Evolutionary conservation across 2,113 vertebrate species (phyloP).

Genomic region (Pterocles burchelli): DNA sequence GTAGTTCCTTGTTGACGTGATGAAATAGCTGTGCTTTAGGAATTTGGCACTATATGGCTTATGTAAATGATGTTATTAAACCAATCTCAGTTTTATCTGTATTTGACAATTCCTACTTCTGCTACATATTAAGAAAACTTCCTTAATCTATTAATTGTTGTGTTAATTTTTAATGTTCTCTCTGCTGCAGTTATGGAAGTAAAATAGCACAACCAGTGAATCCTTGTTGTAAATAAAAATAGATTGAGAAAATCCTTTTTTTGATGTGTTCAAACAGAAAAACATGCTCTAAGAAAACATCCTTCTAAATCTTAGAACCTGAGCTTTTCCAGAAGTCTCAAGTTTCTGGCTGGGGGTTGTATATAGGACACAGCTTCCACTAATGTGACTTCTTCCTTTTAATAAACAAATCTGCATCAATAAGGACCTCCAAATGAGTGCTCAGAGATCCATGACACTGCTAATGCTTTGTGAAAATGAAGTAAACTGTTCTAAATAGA

Average conservation of each 20-base stretch:
- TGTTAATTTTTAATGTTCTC: background rate
- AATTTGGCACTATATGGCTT: background rate
- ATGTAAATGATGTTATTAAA: constrained; percentile 2
- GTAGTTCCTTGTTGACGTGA: background rate
- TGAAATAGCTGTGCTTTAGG: background rate
- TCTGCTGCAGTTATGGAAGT: background rate
- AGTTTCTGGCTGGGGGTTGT: background rate
- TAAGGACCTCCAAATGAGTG: background rate
- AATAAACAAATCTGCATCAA: background rate
- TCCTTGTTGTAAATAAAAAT: background rate
- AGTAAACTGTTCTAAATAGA: constrained; percentile 4
- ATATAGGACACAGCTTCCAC: background rate
- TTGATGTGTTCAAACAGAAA: background rate
- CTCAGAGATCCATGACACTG: constrained; percentile 4
- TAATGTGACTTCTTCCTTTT: background rate
- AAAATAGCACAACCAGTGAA: background rate
- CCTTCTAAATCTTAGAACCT: background rate
- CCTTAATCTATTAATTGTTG: background rate
- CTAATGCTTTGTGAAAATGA: constrained; percentile 58
- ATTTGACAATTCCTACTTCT: background rate
- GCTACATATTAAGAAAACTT: background rate
- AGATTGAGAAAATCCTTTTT: background rate
- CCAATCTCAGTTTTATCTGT: background rate
- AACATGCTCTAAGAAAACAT: background rate
- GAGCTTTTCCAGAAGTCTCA: background rate